Evolutionary conservation across 2,113 vertebrate genomes (phyloP), one percentile per base, ranked within the genome.

Genomic region (Microcebus murinus): DNA sequence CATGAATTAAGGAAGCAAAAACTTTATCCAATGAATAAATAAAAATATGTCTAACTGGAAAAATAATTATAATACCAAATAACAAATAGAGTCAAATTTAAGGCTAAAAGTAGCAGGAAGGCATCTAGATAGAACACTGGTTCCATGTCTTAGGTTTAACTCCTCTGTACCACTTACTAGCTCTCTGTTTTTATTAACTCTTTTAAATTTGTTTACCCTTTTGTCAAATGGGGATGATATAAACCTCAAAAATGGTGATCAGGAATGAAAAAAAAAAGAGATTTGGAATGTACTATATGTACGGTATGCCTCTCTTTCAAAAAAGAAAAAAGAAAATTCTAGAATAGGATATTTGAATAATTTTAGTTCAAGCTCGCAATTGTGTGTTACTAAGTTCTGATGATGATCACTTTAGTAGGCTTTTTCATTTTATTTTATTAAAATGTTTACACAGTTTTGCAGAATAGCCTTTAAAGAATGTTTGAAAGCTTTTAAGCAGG

Each of bases 351-450:
- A 76, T 73, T 92, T 86, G n/a, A 76, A 45, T 25, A 85, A n/a
- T 48, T 83, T n/a, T 57, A 81, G 4, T 74, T 45, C 55, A 59
- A 31, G 29, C 27, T 76, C 21, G 83, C 15, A 65, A 4, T 76
- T 34, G 1, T 79, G 17, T 91, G 34, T 85, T 92, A n/a, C 52
- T 84, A 63, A 95, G 48, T 5, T 85, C 18, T 79, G 7, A 1
- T 80, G 11, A 23, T 93, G 15, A 1, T 79, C 3, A 77, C 50
- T 79, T 92, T 95, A 88, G 39, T 93, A 14, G 27, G 29, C 42
- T 95, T 74, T 95, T 83, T 55, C 34, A 1, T 96, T 96, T 91
- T 94, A 80, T 80, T 96, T 93, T 95, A 13, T 63, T 93, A 61
- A 25, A 67, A 76, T 86, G 25, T 82, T 87, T 96, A 65, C 27